Percentiles rank a stretch among this genome's conserved stretches.
phyloP scores from a whole-genome alignment of 2,797 vertebrate species.

The Hydrophis major region DNA sequence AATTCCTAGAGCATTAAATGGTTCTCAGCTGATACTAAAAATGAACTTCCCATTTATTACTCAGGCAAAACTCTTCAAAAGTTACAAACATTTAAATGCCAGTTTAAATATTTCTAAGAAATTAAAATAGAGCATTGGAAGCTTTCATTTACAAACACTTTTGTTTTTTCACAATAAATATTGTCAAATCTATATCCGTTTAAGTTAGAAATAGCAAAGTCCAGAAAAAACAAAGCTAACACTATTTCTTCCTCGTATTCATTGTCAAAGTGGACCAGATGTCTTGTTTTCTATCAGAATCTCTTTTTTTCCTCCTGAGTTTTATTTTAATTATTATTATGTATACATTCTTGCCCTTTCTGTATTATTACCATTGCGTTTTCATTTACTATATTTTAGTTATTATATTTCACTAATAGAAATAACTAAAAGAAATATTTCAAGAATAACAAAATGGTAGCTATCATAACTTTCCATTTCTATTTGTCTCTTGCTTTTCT shows the following conservation, averaged over 20 bases:
- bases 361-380: background rate
- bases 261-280: background rate
- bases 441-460: background rate
- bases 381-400: background rate
- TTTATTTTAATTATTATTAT: background rate
- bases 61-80: background rate
- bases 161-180: background rate
- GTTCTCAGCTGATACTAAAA: slow-evolving; percentile 22
- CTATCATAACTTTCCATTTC: background rate
- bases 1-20: slow-evolving; percentile 35
- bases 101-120: background rate
- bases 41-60: slow-evolving; percentile 13
- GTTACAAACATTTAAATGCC: background rate
- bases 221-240: background rate
- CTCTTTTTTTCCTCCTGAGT: background rate
- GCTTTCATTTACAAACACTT: background rate
- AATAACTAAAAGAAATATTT: background rate
- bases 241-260: background rate
- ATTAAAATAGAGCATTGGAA: background rate
- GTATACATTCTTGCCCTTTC: background rate
- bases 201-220: background rate
- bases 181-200: background rate
- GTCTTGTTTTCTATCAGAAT: background rate
- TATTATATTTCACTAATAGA: background rate
- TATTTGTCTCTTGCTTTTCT: background rate